Evolutionary conservation across 2,797 vertebrate genomes (phyloP), one percentile per base, ranked within the genome.

Genomic region (Rhodeus uyekii): DNA sequence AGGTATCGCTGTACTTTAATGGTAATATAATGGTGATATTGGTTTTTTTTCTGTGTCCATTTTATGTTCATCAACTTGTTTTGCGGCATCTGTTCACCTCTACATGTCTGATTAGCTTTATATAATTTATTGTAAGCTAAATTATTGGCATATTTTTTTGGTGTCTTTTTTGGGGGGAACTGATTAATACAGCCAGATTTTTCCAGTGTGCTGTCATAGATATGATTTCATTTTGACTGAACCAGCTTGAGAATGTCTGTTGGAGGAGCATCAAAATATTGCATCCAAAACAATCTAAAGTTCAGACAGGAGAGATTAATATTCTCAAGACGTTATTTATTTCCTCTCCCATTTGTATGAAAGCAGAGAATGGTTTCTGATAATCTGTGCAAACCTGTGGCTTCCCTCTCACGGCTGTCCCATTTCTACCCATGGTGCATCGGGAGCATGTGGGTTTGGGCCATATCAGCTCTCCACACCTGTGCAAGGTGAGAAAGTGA

Each of bases 381-480:
- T 65, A 24, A 60, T 48, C 55, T 3, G 10, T 55, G 68, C 36
- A 44, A 76, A 58, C 46, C 48, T 78, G 24, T 63, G 55, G 29
- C 38, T 55, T 76, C 34, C 67, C 63, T 48, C 50, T 44, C 53
- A 22, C 68, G n/a, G 55, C 38, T 64, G 75, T 80, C 60, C 10
- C 61, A 32, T 32, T 44, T 44, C 63, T 32, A 68, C 73, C 67
- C 50, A 55, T 16, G 46, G 27, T 46, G 69, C 63, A 60, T 19
- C 10, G 1, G 34, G 50, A 53, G 53, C 64, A 50, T 38, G 68
- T 88, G 83, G 84, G 89, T 88, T 77, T 75, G 83, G 75, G 84
- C 86, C 87, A 36, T 93, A 93, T 93, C 91, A 89, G 89, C 84
- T 61, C 27, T 64, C 50, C 24, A 64, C 90, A 92, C 91, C 91